phyloP scores from a whole-genome alignment of 1,140 invertebrate species.

The Aleiodes sp. region DNA sequence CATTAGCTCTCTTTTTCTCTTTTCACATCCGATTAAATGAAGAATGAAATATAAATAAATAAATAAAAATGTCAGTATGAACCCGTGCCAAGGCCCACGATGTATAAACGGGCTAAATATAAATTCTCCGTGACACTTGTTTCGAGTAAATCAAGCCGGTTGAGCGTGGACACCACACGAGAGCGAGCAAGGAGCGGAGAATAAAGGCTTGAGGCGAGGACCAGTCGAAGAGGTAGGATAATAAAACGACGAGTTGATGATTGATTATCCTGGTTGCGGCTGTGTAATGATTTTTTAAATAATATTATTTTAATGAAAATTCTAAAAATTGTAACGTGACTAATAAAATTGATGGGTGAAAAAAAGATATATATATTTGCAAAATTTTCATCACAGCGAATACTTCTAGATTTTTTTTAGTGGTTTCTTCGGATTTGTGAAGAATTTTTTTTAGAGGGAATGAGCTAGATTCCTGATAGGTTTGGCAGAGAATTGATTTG shows the following conservation, averaged over 20 bases:
- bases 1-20: neutral
- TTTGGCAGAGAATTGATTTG: too few relatives aligned
- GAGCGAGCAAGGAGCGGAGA: constrained; percentile 2
- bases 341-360: neutral
- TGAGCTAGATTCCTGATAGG: too few relatives aligned
- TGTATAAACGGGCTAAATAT: constrained; percentile 43
- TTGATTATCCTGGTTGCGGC: constrained; percentile 17
- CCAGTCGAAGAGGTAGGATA: constrained; percentile 19
- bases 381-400: neutral
- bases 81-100: neutral
- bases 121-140: constrained; percentile 57
- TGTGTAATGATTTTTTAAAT: neutral
- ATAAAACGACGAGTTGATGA: constrained; percentile 29
- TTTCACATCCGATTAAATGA: neutral
- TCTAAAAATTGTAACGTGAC: neutral
- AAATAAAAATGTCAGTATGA: constrained; percentile 5
- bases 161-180: constrained; percentile 24
- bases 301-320: neutral
- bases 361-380: neutral
- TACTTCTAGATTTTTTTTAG: neutral
- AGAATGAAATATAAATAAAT: neutral
- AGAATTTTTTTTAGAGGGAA: too few relatives aligned
- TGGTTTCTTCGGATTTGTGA: neutral
- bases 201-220: constrained; percentile 23
- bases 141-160: constrained; percentile 58